Percentiles rank a stretch among this genome's conserved stretches.
These are phyloP conservation scores for Platysternon megacephalum DNA, from an alignment of 2,113 vertebrate species.

Conservation along the genomic window DNA sequence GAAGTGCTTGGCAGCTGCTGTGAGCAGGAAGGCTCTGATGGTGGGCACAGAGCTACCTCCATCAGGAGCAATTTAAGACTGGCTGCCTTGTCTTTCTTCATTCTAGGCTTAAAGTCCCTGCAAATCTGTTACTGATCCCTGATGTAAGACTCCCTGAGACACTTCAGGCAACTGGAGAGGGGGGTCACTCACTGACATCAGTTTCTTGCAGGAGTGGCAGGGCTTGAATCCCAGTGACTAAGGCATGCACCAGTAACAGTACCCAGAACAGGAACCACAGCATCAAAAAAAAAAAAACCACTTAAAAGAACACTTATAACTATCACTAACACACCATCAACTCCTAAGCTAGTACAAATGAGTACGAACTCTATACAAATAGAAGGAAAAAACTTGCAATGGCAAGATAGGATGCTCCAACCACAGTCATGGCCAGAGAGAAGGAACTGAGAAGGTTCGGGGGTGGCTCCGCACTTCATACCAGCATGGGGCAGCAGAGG, in stretches of 20 bases:
- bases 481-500: neutral
- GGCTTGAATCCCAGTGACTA: neutral
- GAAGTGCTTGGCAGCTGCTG: neutral
- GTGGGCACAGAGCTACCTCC: neutral
- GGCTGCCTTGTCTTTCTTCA: neutral
- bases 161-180: neutral
- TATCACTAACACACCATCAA: neutral
- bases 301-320: neutral
- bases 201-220: neutral
- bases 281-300: neutral
- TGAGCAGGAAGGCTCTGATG: neutral
- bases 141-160: neutral
- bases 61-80: neutral
- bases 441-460: neutral
- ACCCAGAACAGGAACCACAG: neutral
- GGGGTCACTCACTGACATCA: neutral
- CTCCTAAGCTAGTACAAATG: neutral
- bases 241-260: neutral
- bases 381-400: neutral
- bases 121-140: neutral
- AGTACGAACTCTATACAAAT: neutral
- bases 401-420: neutral
- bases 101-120: neutral
- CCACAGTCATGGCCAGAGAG: neutral
- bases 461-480: neutral